Conservation (phyloP, 2,797 vertebrate species). For the Numenius phaeopus region DNA sequence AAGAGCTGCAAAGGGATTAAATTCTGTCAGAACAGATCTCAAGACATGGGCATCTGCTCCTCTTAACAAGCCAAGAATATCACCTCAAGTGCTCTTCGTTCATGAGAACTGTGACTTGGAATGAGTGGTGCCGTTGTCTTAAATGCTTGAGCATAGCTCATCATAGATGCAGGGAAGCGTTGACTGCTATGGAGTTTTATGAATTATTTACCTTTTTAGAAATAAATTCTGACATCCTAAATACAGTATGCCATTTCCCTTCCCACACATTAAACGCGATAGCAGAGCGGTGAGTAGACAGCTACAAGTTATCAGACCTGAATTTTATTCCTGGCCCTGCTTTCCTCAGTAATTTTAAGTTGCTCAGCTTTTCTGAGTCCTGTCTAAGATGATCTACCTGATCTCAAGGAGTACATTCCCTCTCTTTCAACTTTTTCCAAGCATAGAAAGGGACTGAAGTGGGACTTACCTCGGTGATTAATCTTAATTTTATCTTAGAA, state of each 20-base stretch:
- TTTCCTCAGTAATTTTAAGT: neutral
- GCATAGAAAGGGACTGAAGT: neutral
- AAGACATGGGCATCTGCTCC: neutral
- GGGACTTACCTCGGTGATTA: neutral
- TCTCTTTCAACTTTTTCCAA: neutral
- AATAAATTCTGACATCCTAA: slow-evolving; percentile 8
- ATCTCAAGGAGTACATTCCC: neutral
- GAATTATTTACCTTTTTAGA: slow-evolving; percentile 38
- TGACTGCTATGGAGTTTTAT: neutral
- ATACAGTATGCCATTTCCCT: neutral
- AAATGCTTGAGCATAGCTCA: slow-evolving; percentile 20
- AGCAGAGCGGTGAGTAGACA: neutral
- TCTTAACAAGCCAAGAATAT: slow-evolving; percentile 4
- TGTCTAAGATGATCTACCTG: neutral
- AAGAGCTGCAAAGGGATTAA: neutral
- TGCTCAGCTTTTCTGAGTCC: neutral
- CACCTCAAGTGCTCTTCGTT: neutral
- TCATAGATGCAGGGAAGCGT: neutral
- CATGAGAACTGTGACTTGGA: neutral
- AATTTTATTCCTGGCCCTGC: neutral
- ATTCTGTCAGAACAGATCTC: slow-evolving; percentile 36
- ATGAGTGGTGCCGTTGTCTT: neutral
- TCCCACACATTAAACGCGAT: neutral
- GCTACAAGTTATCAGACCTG: neutral
- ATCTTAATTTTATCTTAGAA: neutral